Evolutionary conservation across 2,888 invertebrate genomes (phyloP).

Genomic region (Agrochola lychnidis): DNA sequence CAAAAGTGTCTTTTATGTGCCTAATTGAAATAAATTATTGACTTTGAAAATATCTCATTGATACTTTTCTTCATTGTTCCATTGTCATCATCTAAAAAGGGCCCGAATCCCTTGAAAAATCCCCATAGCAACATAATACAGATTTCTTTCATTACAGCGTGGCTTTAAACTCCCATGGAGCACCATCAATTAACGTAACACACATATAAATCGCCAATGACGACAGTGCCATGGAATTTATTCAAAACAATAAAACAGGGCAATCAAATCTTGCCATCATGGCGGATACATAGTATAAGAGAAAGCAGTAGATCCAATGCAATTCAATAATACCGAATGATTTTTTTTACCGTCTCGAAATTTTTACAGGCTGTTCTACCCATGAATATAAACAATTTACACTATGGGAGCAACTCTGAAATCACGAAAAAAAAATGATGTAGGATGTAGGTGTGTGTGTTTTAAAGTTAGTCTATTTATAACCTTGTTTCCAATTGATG

Average conservation of each 20-base stretch:
- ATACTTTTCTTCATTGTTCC: background rate
- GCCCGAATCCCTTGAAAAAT: background rate
- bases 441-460: too few relatives aligned
- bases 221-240: constrained; percentile 54
- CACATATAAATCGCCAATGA: constrained; percentile 51
- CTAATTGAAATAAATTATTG: too few relatives aligned
- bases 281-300: background rate
- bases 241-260: constrained; percentile 62
- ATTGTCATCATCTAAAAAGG: background rate
- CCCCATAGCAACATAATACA: constrained; percentile 14
- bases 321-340: too few relatives aligned
- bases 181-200: constrained; percentile 45
- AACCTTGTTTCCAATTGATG: too few relatives aligned
- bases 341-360: too few relatives aligned
- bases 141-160: background rate
- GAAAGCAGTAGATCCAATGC: constrained; percentile 30
- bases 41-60: background rate
- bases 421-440: too few relatives aligned
- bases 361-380: too few relatives aligned
- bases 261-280: constrained; percentile 48
- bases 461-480: too few relatives aligned
- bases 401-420: too few relatives aligned
- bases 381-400: too few relatives aligned
- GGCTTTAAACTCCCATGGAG: constrained; percentile 31
- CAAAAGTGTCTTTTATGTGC: too few relatives aligned